Evolutionary conservation across 2,797 vertebrate species (phyloP), one percentile per base, ranked within the genome.

Genomic region (Pelobates cultripes): DNA sequence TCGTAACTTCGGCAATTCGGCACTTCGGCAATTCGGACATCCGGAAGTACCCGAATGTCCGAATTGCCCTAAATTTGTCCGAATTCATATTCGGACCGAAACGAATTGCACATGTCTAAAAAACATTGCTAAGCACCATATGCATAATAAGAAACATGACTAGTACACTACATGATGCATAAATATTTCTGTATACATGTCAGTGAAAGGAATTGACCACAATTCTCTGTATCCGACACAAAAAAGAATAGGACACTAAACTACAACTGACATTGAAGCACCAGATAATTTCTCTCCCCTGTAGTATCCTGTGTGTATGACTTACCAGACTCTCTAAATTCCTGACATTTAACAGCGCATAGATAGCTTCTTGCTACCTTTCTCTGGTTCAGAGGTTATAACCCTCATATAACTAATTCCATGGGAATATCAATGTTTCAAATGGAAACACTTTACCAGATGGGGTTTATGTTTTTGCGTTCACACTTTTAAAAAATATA

Each of bases 371-470:
- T 42, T 42, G 47, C 15, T 77, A 10, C 43, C 28, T 42, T 40
- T 55, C 76, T 14, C 43, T 70, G 28, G 57, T 45, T 73, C 70
- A 66, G 70, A 67, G 60, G 71, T 80, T 73, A 42, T 73, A 55
- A 42, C 45, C 70, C 60, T 47, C 43, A 14, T 7, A 10, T 47
- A 10, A 28, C 41, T 51, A 43, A 66, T 47, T 61, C 14, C 61
- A 79, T 79, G 78, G 57, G 78, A 79, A 73, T 73, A 73, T 40
- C 45, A 44, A 7, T 8, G 51, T 55, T 43, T 67, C n/a, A 73
- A 14, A 73, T 61, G 45, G 17, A 71, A 79, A 55, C 10, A 41
- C 43, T 72, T 51, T 42, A 43, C 69, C 14, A 2, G 12, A 10
- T 8, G 55, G 9, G 17, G 43, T 43, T 28, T 70, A 66, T 53